Evolutionary conservation across 2,797 vertebrate species (phyloP).

Genomic region (Cyclura pinguis): DNA sequence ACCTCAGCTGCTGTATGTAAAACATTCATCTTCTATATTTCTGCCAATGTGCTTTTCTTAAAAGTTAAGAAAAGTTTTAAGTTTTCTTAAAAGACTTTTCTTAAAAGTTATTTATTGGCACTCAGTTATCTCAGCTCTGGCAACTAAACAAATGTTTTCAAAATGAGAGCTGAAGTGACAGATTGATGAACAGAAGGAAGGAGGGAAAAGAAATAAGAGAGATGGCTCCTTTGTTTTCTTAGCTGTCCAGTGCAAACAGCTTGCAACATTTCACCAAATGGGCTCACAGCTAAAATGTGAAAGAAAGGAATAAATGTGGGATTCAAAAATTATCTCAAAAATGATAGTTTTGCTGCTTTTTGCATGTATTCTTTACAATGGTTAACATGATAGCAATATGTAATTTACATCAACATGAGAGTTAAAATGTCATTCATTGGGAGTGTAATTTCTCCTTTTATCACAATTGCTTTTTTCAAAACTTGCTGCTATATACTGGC

Average conservation of each 20-base stretch:
- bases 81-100: slow-evolving; percentile 59
- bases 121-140: slow-evolving; percentile 43
- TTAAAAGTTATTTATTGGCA: slow-evolving; percentile 69
- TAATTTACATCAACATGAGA: slow-evolving; percentile 18
- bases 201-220: slow-evolving; percentile 20
- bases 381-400: fast-evolving
- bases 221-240: slow-evolving; percentile 6
- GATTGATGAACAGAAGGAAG: slow-evolving; percentile 14
- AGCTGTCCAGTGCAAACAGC: slow-evolving; percentile 21
- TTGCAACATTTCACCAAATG: slow-evolving; percentile 12
- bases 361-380: not conserved
- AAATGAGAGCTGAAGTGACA: slow-evolving; percentile 35
- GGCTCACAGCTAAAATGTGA: not conserved
- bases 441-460: not conserved
- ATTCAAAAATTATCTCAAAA: not conserved
- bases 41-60: slow-evolving; percentile 69
- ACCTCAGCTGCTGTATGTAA: slow-evolving; percentile 59
- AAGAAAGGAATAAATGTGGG: not conserved
- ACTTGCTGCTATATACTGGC: not conserved
- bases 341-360: not conserved
- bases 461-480: not conserved
- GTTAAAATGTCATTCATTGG: slow-evolving; percentile 3
- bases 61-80: no score
- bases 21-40: slow-evolving; percentile 58
- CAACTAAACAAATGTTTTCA: slow-evolving; percentile 53